Evolutionary conservation across 2,797 vertebrate species (phyloP).

Genomic region (Hypotaenidia philippensis): DNA sequence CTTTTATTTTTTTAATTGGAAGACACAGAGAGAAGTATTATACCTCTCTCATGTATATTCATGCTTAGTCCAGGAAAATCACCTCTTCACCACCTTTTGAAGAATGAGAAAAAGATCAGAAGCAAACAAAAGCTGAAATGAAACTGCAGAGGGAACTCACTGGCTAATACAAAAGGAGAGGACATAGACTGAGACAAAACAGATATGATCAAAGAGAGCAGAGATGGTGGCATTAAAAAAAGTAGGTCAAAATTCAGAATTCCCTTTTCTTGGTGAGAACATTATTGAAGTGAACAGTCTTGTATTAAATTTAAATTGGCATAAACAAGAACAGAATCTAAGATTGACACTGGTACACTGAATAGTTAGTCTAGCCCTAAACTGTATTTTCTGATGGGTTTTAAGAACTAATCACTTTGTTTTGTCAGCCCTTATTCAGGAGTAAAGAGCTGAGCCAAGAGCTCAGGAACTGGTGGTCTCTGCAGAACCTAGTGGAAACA

Average conservation of each 20-base stretch:
- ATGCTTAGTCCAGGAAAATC: background rate
- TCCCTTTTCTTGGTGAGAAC: background rate
- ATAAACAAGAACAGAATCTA: background rate
- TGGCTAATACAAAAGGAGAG: background rate
- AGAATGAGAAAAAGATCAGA: background rate
- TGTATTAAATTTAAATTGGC: background rate
- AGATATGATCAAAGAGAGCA: background rate
- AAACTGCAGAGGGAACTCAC: background rate
- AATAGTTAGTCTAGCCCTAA: background rate
- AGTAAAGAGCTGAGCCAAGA: background rate
- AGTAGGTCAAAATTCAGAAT: background rate
- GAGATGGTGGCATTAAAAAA: background rate
- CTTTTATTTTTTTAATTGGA: background rate
- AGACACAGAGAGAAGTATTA: background rate
- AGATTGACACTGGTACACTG: background rate
- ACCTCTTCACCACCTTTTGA: background rate
- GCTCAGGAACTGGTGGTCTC: background rate
- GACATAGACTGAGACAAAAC: background rate
- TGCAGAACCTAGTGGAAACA: background rate
- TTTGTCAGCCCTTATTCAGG: background rate
- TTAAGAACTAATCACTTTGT: background rate
- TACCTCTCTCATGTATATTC: background rate
- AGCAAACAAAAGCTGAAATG: slow-evolving; percentile 2
- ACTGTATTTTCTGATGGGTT: background rate
- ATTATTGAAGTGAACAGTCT: background rate